Evolutionary conservation across 2,797 vertebrate species (phyloP).

Genomic region (Phataginus tetradactyla): DNA sequence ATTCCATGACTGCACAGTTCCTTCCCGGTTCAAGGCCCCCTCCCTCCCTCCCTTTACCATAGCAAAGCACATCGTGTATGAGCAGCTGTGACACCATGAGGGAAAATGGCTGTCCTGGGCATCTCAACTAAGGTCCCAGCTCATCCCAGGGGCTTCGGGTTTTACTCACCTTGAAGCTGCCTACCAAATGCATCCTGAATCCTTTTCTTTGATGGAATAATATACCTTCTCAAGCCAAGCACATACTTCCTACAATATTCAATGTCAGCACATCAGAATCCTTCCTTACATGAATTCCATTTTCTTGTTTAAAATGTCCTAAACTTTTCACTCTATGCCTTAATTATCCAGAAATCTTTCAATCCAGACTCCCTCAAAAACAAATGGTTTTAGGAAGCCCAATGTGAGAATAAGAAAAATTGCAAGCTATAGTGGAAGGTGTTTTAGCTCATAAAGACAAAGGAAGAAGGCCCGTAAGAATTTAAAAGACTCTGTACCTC

Average conservation of each 20-base stretch:
- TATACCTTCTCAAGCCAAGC: not conserved
- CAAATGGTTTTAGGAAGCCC: not conserved
- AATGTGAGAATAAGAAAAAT: constrained; percentile 13
- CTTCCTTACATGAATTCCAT: not conserved
- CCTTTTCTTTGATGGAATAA: not conserved
- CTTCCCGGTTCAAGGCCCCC: not conserved
- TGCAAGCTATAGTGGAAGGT: not conserved
- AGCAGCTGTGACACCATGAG: not conserved
- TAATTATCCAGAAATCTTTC: constrained; percentile 47
- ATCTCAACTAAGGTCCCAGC: not conserved
- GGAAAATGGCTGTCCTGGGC: not conserved
- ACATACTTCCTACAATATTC: not conserved
- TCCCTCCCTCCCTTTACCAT: not conserved
- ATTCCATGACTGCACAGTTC: not conserved
- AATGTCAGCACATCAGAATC: not conserved
- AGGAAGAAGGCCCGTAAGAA: not conserved
- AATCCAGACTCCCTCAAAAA: not conserved
- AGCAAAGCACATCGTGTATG: not conserved
- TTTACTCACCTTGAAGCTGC: not conserved
- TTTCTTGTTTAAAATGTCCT: not conserved
- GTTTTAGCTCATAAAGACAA: constrained; percentile 30
- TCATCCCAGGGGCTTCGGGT: not conserved
- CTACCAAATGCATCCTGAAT: not conserved
- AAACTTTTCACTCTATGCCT: not conserved
- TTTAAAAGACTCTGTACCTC: not conserved